These are phyloP conservation scores for Chironomus tepperi DNA, from an alignment of 1,140 invertebrate genomes.

Conservation along the genomic window DNA sequence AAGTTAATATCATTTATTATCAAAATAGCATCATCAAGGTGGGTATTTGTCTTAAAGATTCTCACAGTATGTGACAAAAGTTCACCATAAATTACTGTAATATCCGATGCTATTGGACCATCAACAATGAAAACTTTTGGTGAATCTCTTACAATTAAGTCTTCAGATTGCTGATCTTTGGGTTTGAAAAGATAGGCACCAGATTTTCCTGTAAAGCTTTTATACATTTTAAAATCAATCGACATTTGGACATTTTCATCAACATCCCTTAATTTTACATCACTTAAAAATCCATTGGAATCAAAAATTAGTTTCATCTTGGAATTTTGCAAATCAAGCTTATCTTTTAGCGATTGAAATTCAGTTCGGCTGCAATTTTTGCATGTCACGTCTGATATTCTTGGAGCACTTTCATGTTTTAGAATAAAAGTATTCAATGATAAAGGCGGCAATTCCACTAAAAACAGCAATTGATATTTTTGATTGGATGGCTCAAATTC, in stretches of 20 bases:
- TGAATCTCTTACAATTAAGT: conserved; percentile 56
- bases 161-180: conserved; percentile 56
- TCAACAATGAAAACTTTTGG: conserved; percentile 44
- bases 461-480: background rate
- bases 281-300: background rate
- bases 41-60: conserved; percentile 60
- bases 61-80: conserved; percentile 61
- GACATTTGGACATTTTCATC: conserved; percentile 28
- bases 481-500: background rate
- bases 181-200: conserved; percentile 94
- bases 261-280: background rate
- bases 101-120: conserved; percentile 62
- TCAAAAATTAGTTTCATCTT: background rate
- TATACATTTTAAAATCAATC: conserved; percentile 70
- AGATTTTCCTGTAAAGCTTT: conserved; percentile 73
- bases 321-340: background rate
- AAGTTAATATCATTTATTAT: conserved; percentile 68
- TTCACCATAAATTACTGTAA: conserved; percentile 64
- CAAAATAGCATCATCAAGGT: conserved; percentile 54
- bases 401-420: background rate
- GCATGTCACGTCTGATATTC: too few species aligned
- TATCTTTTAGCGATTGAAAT: too few species aligned
- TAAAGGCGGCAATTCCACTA: background rate
- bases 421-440: background rate
- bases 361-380: too few species aligned